A percentile compares a stretch with the other conserved stretches of the same genome.
Conservation (phyloP, 2,113 vertebrate genomes). For the Chitala chitala region DNA sequence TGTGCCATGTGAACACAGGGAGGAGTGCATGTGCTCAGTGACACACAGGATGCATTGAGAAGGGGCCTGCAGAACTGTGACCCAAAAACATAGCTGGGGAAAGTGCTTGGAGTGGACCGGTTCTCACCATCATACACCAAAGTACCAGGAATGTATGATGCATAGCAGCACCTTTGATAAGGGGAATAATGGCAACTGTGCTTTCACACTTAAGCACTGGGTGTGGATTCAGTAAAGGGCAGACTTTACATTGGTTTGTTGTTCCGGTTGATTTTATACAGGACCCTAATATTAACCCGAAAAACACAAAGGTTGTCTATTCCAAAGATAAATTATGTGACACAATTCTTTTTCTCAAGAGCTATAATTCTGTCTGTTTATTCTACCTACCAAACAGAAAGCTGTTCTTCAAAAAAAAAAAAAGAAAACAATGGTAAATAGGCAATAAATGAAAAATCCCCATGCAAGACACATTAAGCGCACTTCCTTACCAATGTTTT, state of each 20-base stretch:
- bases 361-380: background rate
- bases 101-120: background rate
- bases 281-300: no score
- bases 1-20: background rate
- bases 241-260: background rate
- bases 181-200: no score
- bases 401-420: background rate
- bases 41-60: background rate
- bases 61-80: background rate
- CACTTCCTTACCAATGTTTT: slow-evolving; percentile 17
- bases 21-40: no score
- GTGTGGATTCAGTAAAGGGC: background rate
- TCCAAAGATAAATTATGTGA: no score
- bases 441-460: background rate
- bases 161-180: no score
- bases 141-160: no score
- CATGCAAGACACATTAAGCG: slow-evolving; percentile 12
- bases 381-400: slow-evolving; percentile 23
- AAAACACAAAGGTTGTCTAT: no score
- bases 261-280: background rate
- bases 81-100: background rate
- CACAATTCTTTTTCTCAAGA: no score
- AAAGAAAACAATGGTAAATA: no score
- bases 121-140: no score
- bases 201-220: no score